phyloP scores from a whole-genome alignment of 2,797 vertebrate species.

The Cyclura pinguis region DNA sequence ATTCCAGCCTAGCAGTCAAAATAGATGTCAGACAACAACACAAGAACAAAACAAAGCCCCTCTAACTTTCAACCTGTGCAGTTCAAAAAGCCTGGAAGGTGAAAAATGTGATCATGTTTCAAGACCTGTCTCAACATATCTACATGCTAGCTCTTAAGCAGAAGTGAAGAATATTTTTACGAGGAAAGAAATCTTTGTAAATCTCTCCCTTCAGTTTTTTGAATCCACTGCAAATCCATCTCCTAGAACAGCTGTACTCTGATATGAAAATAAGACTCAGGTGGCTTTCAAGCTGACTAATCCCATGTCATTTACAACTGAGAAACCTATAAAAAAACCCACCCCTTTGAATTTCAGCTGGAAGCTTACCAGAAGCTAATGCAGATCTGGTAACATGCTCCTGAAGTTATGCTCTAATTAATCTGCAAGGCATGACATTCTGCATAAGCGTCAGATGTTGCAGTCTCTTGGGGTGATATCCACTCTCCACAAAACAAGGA shows the following conservation, averaged over 20 bases:
- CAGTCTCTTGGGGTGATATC: neutral
- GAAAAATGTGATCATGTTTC: neutral
- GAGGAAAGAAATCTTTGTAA: neutral
- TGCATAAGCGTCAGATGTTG: neutral
- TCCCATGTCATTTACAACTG: neutral
- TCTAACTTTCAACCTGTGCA: neutral
- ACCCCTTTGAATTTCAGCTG: neutral
- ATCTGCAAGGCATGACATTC: neutral
- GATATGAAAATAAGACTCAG: conserved; percentile 11
- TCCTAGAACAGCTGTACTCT: neutral
- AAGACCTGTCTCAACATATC: neutral
- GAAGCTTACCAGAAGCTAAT: neutral
- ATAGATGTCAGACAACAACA: neutral
- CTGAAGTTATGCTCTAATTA: conserved; percentile 1
- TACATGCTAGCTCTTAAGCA: neutral
- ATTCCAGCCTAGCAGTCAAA: neutral
- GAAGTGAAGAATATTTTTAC: neutral
- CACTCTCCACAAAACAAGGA: neutral
- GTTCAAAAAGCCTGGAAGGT: neutral
- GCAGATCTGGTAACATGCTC: rapidly evolving
- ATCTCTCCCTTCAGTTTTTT: neutral
- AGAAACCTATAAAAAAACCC: conserved; percentile 22
- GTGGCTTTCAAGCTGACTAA: neutral
- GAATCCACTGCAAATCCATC: neutral
- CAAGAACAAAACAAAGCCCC: neutral